These are phyloP conservation scores for Chanos chanos DNA, from an alignment of 2,797 vertebrate genomes.

Conservation along the genomic window DNA sequence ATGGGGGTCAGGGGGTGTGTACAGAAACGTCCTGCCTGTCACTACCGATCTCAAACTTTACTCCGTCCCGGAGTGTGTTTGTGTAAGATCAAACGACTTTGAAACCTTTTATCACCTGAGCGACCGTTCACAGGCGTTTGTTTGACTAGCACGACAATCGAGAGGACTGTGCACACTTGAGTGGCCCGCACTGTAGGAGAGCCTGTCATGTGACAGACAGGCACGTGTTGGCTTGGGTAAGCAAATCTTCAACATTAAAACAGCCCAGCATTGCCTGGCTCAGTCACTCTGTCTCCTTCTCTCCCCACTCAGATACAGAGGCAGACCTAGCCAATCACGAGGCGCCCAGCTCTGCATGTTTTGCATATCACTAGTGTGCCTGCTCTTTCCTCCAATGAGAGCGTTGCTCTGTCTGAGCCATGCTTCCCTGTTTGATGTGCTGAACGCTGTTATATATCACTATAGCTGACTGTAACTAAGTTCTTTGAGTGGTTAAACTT, in stretches of 20 bases:
- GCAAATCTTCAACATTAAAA: conserved; percentile 24
- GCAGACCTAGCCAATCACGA: conserved; percentile 60
- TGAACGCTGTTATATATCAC: conserved; percentile 3
- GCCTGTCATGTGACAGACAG: conserved; percentile 62
- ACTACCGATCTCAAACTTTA: conserved; percentile 11
- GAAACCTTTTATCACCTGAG: conserved; percentile 37
- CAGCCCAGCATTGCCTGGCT: conserved; percentile 12
- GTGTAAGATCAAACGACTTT: conserved; percentile 37
- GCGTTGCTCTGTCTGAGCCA: not conserved
- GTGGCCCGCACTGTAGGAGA: conserved; percentile 6
- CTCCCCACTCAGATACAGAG: conserved; percentile 61
- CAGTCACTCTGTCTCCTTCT: conserved; percentile 26
- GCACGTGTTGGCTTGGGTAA: conserved; percentile 56
- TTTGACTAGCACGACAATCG: conserved; percentile 34
- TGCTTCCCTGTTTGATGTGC: conserved; percentile 6
- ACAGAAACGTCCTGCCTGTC: conserved; percentile 10
- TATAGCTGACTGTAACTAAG: conserved; percentile 4
- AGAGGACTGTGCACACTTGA: conserved; percentile 13
- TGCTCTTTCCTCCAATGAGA: conserved; percentile 25
- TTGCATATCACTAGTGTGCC: conserved; percentile 45
- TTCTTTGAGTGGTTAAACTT: conserved; percentile 32
- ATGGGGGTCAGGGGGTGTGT: not conserved
- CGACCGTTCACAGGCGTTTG: conserved; percentile 32
- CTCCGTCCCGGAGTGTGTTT: conserved; percentile 27
- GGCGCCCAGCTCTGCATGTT: conserved; percentile 21